Evolutionary conservation across 1,140 invertebrate species (phyloP).

Genomic region (Drosophila micromelanica): DNA sequence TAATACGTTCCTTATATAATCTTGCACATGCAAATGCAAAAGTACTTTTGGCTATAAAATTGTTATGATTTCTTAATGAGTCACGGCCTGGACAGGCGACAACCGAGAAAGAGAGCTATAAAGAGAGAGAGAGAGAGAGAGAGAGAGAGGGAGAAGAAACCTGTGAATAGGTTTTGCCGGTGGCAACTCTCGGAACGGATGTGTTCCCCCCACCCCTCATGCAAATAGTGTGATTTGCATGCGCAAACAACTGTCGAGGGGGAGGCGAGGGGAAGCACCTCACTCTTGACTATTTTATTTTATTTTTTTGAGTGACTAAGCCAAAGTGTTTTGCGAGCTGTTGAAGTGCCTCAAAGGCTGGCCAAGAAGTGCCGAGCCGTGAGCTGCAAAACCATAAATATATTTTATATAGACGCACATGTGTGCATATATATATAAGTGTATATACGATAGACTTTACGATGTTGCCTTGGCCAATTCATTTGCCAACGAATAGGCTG

Average conservation of each 20-base stretch:
- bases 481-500: slow-evolving; percentile 29
- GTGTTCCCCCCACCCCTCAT: neutral
- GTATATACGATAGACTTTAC: neutral
- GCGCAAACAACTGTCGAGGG: neutral
- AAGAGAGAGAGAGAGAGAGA: too few species aligned
- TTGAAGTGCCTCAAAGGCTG: slow-evolving; percentile 30
- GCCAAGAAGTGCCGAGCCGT: slow-evolving; percentile 20
- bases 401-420: too few species aligned
- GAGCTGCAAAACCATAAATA: slow-evolving; percentile 23
- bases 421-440: neutral
- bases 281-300: slow-evolving; percentile 19
- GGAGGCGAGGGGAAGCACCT: neutral
- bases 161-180: neutral
- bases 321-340: slow-evolving; percentile 37
- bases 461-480: slow-evolving; percentile 21
- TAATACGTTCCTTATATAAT: slow-evolving; percentile 12
- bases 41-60: slow-evolving; percentile 20
- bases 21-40: slow-evolving; percentile 10
- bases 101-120: too few species aligned
- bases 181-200: neutral
- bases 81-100: slow-evolving; percentile 26
- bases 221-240: slow-evolving; percentile 40
- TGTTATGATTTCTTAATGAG: slow-evolving; percentile 40
- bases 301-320: slow-evolving; percentile 25
- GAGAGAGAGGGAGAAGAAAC: neutral